Conservation (phyloP, 1,140 invertebrate species). For the Trichonephila clavata region DNA sequence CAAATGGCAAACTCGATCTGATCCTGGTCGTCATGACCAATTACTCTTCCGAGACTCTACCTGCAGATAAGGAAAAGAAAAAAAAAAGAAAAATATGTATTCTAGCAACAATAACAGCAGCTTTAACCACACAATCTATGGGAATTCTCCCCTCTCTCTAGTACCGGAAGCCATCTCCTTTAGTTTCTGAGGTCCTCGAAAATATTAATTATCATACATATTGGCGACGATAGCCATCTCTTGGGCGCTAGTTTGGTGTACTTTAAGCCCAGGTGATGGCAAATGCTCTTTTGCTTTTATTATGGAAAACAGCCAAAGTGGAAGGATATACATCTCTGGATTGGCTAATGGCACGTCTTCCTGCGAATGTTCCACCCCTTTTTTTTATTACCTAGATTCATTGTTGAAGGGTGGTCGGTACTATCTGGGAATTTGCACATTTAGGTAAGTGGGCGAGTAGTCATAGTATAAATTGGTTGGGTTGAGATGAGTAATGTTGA, state of each 20-base stretch:
- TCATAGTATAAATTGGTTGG: slow-evolving; percentile 14
- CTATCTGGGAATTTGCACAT: slow-evolving; percentile 15
- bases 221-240: slow-evolving; percentile 59
- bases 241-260: neutral
- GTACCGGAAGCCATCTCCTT: slow-evolving; percentile 53
- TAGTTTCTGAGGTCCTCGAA: neutral
- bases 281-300: neutral
- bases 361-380: slow-evolving; percentile 24
- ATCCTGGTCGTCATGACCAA: slow-evolving; percentile 46
- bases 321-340: slow-evolving; percentile 5
- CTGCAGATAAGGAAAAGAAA: neutral
- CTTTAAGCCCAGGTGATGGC: neutral
- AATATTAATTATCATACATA: slow-evolving; percentile 73
- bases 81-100: neutral
- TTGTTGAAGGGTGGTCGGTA: neutral
- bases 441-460: neutral
- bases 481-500: slow-evolving; percentile 41
- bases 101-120: slow-evolving; percentile 19
- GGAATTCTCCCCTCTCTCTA: neutral
- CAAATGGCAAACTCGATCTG: slow-evolving; percentile 30
- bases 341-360: slow-evolving; percentile 4
- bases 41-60: neutral
- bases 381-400: slow-evolving; percentile 27
- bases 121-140: slow-evolving; percentile 38
- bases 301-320: neutral